Base-by-base conservation (phyloP, 2,113 vertebrate species). In the Gobius niger region DNA sequence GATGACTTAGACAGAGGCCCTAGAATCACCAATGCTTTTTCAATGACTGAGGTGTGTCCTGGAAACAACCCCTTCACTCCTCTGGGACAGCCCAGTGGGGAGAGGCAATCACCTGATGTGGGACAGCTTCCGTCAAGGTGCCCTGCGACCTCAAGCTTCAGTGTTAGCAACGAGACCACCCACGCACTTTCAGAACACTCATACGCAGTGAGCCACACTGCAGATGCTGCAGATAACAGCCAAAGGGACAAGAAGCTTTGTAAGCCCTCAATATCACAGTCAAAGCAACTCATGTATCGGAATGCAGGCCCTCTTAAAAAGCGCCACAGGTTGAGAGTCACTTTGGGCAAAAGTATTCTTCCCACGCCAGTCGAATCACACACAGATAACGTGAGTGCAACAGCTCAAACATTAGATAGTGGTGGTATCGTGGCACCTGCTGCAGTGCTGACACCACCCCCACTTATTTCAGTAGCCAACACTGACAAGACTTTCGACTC, bases 1-100 rank as follows among this genome's bases (percentile, higher is more conserved):
- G 96, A 96, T 78, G 96, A 98, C 12, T 87, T 92, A 0, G 94
- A 95, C 41, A 96, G 90, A 16, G 98, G 96, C 68, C 98, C 98
- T 44, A 92, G 98, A 82, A 99, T 99, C 85, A 99, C 97, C 65
- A 99, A 99, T 63, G 98, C 98, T 3, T 99, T 98, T 85, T 99
- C 98, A 44, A 98, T 99, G 88, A 95, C 93, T 64, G 96, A 98
- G 82, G 95, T 93, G 0, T 94, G 95, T 78, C 92, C 90, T 67
- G 95, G 89, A 46, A 93, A 86, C 77, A 92, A 91, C 88, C 93
- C 94, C 75, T 97, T 98, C 89, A 96, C 95, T 78, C 95, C 96
- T 0, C 88, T 97, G 67, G 94, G 93, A 82, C 86, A 94, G 80
- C 91, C 92, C 67, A 91, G 90, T 3, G 93, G 76, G 75, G 95